Conservation (phyloP, 2,797 vertebrate species). For the Xiphorhynchus erythropygius region DNA sequence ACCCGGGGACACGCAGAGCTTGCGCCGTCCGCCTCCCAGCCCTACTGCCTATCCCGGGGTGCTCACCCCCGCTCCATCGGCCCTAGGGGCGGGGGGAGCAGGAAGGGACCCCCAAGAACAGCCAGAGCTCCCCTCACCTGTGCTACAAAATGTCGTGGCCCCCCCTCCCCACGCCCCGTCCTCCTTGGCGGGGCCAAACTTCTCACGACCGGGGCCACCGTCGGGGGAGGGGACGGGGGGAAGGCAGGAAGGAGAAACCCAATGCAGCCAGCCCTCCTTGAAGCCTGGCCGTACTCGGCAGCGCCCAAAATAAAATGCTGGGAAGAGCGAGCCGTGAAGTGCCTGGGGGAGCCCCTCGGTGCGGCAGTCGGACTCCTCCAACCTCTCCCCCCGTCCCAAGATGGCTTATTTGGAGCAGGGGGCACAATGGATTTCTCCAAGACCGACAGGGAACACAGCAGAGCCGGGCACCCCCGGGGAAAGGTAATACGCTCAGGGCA, state of each 20-base stretch:
- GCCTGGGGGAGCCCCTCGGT: neutral
- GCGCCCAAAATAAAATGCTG: neutral
- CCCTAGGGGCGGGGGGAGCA: neutral
- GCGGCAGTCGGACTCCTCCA: neutral
- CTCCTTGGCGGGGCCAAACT: neutral
- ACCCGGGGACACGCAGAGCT: neutral
- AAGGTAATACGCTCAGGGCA: accelerated
- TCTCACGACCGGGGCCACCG: neutral
- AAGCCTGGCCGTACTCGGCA: neutral
- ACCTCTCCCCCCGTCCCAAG: accelerated
- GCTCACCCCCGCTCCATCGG: accelerated
- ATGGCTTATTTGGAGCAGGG: accelerated
- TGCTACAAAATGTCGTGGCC: too few relatives aligned
- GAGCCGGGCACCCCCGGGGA: accelerated
- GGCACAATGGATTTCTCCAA: accelerated
- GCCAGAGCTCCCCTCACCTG: neutral
- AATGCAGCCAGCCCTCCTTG: neutral
- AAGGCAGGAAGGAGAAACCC: neutral
- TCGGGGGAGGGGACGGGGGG: neutral
- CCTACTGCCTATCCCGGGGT: neutral
- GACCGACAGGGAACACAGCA: accelerated
- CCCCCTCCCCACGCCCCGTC: neutral
- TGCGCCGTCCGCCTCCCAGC: neutral
- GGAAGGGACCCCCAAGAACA: too few relatives aligned
- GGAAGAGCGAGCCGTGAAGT: neutral